Conservation (phyloP, 35 echinoderm and acorn worm species). For the Lytechinus pictus region DNA sequence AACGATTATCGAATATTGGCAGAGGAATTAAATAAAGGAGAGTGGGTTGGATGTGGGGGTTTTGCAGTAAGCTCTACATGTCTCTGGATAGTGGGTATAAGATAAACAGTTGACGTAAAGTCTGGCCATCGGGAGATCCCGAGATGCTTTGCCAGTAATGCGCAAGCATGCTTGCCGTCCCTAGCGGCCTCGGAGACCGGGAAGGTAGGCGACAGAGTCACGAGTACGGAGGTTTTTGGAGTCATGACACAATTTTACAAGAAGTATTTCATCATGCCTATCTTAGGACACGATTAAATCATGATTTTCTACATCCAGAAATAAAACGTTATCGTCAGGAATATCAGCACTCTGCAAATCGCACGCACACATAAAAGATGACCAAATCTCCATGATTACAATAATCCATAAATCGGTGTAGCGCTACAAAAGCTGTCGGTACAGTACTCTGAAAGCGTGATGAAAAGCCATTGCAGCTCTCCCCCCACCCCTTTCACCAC, state of each 20-base stretch:
- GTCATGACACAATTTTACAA: background rate
- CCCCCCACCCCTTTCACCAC: too few relatives aligned
- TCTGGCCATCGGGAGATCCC: background rate
- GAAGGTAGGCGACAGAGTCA: background rate
- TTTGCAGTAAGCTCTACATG: background rate
- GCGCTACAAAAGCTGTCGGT: too few relatives aligned
- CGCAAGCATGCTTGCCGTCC: slow-evolving; percentile 15
- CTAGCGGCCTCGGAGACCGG: background rate
- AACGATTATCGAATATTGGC: background rate
- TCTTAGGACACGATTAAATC: background rate
- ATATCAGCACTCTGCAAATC: background rate
- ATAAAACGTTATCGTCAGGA: background rate
- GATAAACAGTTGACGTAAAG: slow-evolving; percentile 12
- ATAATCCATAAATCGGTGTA: background rate
- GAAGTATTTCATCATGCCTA: background rate
- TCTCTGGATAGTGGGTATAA: background rate
- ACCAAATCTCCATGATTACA: background rate
- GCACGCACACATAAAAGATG: background rate
- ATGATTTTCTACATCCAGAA: background rate
- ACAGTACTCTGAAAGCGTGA: too few relatives aligned
- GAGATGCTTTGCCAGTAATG: background rate
- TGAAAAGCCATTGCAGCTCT: too few relatives aligned
- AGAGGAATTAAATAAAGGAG: background rate
- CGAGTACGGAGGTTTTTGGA: background rate
- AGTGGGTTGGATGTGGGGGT: background rate